Evolutionary conservation across 2,888 invertebrate species (phyloP).

Genomic region (Amphipoea lucens): DNA sequence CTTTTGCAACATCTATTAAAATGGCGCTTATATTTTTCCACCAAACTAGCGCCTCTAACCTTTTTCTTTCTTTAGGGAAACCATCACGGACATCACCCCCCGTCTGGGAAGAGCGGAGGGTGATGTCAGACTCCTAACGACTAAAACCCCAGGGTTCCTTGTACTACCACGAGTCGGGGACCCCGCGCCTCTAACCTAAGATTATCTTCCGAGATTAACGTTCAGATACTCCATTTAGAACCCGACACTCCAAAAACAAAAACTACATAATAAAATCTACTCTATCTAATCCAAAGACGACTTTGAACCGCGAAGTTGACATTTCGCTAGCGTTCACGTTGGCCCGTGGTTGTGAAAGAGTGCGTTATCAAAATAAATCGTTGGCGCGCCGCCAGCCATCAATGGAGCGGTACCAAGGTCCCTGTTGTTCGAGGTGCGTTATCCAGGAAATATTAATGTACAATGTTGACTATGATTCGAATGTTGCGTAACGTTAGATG

Average conservation of each 20-base stretch:
- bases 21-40: too few relatives aligned
- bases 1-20: background rate
- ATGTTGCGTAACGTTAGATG: slow-evolving; percentile 24
- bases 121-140: background rate
- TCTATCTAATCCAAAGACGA: slow-evolving; percentile 32
- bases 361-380: slow-evolving; percentile 73
- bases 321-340: slow-evolving; percentile 50
- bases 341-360: slow-evolving; percentile 70
- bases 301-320: slow-evolving; percentile 58
- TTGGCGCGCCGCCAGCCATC: slow-evolving; percentile 72
- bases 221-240: slow-evolving; percentile 3
- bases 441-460: slow-evolving; percentile 54
- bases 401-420: slow-evolving; percentile 72
- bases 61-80: background rate
- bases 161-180: background rate
- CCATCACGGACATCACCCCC: too few relatives aligned
- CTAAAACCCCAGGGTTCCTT: background rate
- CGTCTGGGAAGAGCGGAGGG: background rate
- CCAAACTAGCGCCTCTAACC: background rate
- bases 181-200: too few relatives aligned
- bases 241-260: background rate
- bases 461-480: slow-evolving; percentile 33
- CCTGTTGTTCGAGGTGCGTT: slow-evolving; percentile 26
- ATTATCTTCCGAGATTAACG: background rate
- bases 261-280: background rate